Percentiles rank a stretch among this genome's conserved stretches.
phyloP scores from a whole-genome alignment of 1,140 invertebrate genomes.

The Prorops nasuta region DNA sequence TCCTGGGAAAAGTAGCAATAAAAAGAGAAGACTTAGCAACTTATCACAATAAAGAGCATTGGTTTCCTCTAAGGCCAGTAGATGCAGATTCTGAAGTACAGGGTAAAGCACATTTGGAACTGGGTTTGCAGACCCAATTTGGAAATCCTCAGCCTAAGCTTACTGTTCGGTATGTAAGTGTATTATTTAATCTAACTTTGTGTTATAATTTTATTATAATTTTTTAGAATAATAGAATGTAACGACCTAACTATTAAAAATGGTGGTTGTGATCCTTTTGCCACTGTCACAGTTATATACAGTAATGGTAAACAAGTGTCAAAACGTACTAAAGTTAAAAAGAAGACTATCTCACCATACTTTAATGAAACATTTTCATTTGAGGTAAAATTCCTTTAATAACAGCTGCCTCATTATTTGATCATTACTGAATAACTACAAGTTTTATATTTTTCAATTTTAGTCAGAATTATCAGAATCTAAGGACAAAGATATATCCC shows the following conservation, averaged over 20 bases:
- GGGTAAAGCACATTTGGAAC: constrained; percentile 76
- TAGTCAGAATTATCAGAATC: constrained; percentile 45
- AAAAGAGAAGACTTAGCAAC: constrained; percentile 80
- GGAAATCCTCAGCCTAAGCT: constrained; percentile 47
- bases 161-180: constrained; percentile 39
- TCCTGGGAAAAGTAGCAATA: constrained; percentile 86
- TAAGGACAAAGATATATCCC: constrained; percentile 50
- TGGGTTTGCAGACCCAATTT: constrained; percentile 52
- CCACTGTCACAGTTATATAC: constrained; percentile 75
- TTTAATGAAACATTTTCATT: constrained; percentile 88
- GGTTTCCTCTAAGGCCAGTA: constrained; percentile 82
- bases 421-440: no score
- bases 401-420: neutral
- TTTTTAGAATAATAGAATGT: constrained; percentile 73
- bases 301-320: constrained; percentile 77
- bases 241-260: constrained; percentile 85
- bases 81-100: constrained; percentile 88
- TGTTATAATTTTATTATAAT: constrained; percentile 10
- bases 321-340: constrained; percentile 82
- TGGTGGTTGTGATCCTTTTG: constrained; percentile 87
- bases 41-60: constrained; percentile 88
- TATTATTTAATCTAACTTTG: neutral
- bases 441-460: constrained; percentile 7
- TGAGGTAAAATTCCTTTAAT: constrained; percentile 60
- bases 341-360: constrained; percentile 84